These are phyloP conservation scores for Nomada fabriciana DNA, from an alignment of 2,888 invertebrate genomes.

Conservation along the genomic window DNA sequence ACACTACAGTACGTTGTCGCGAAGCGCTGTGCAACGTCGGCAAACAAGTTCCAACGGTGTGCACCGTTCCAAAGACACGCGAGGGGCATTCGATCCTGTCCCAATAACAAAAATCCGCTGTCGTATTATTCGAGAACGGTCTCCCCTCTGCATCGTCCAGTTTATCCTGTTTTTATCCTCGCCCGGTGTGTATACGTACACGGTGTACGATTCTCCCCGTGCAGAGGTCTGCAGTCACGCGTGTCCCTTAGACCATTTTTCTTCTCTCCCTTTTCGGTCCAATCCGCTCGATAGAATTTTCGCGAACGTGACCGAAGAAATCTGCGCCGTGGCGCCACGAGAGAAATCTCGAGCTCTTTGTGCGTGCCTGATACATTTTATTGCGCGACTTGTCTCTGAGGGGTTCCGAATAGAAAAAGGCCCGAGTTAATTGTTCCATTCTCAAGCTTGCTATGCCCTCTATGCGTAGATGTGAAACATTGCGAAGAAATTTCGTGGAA, in stretches of 20 bases:
- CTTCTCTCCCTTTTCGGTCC: background rate
- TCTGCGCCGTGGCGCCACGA: background rate
- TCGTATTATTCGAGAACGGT: slow-evolving; percentile 39
- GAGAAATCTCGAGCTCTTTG: background rate
- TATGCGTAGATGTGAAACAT: background rate
- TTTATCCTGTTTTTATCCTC: slow-evolving; percentile 37
- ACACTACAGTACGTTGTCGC: too few species aligned
- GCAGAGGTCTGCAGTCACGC: background rate
- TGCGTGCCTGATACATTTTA: too few species aligned
- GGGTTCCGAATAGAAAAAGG: too few species aligned
- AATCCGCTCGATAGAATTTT: background rate
- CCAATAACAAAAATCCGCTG: slow-evolving; percentile 48
- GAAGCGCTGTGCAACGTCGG: background rate
- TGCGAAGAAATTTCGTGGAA: slow-evolving; percentile 1
- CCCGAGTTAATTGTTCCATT: too few species aligned
- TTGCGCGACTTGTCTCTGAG: too few species aligned
- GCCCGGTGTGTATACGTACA: background rate
- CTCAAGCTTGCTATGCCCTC: too few species aligned
- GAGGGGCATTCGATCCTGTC: background rate
- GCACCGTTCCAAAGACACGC: slow-evolving; percentile 1
- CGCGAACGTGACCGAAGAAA: background rate
- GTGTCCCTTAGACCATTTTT: background rate
- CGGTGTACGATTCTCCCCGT: background rate
- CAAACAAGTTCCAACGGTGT: slow-evolving; percentile 12
- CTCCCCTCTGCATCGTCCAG: slow-evolving; percentile 35